Percentiles rank a stretch among this genome's conserved stretches.
Evolutionary conservation across 2,113 vertebrate genomes (phyloP).

Genomic region (Dicaeum eximium): DNA sequence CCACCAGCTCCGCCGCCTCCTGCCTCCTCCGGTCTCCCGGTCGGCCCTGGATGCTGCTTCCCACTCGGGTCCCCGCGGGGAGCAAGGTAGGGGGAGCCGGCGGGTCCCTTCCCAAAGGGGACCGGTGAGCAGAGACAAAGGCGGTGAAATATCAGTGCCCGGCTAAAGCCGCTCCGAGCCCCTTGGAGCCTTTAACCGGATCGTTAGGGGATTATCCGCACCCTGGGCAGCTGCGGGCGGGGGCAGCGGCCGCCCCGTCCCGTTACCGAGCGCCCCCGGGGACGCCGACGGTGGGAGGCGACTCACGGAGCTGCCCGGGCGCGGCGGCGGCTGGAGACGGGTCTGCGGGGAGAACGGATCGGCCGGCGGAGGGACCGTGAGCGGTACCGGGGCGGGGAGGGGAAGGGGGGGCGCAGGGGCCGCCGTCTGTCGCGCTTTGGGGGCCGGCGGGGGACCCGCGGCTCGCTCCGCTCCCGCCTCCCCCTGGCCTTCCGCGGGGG

Average conservation of each 20-base stretch:
- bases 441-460: neutral
- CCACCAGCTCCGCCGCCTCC: neutral
- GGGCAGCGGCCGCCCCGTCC: neutral
- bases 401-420: neutral
- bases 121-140: conserved; percentile 8
- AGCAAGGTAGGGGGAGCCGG: neutral
- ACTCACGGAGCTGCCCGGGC: neutral
- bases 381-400: neutral
- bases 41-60: neutral
- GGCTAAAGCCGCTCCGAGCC: conserved; percentile 17
- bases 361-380: neutral
- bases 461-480: neutral
- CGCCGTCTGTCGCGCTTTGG: neutral
- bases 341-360: neutral
- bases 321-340: neutral
- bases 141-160: conserved; percentile 3
- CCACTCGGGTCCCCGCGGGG: neutral
- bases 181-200: conserved; percentile 44
- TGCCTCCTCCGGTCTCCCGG: neutral
- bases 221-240: neutral
- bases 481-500: neutral
- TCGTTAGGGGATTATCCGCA: conserved; percentile 42
- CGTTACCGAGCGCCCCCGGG: neutral
- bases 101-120: neutral
- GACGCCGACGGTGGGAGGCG: neutral